Percentiles rank a stretch among this genome's conserved stretches.
Evolutionary conservation across 2,888 invertebrate genomes (phyloP).

Genomic region (Autographa gamma): DNA sequence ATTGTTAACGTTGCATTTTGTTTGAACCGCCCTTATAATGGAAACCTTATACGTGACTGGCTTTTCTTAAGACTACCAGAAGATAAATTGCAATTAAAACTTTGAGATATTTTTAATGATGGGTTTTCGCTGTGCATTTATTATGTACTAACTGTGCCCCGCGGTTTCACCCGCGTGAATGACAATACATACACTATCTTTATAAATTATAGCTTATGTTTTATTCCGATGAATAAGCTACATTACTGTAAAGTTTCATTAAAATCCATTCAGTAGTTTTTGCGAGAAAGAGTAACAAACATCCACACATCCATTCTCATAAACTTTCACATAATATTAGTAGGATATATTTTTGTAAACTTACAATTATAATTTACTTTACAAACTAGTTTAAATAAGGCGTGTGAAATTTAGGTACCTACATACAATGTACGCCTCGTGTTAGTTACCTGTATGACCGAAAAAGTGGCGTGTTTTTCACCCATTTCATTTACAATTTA

Average conservation of each 20-base stretch:
- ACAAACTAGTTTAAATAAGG: not conserved
- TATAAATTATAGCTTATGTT: too few species aligned
- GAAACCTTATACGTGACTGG: conserved; percentile 4
- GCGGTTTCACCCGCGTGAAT: too few species aligned
- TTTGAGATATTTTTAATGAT: conserved; percentile 15
- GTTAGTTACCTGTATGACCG: not conserved
- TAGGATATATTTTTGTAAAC: not conserved
- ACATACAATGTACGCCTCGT: not conserved
- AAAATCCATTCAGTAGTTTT: too few species aligned
- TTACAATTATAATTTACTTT: not conserved
- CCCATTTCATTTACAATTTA: not conserved
- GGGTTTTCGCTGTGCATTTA: not conserved
- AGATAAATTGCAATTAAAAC: conserved; percentile 4
- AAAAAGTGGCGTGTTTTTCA: not conserved
- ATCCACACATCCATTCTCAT: too few species aligned
- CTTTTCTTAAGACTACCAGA: not conserved
- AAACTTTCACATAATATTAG: too few species aligned
- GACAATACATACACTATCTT: too few species aligned
- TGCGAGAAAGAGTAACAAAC: too few species aligned
- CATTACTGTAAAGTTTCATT: too few species aligned
- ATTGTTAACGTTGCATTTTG: conserved; percentile 2
- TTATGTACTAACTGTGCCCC: too few species aligned
- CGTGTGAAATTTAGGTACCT: not conserved
- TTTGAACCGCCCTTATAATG: not conserved
- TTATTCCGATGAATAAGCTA: too few species aligned